Evolutionary conservation across 2,888 invertebrate species (phyloP).

Genomic region (Drosophila mimica): DNA sequence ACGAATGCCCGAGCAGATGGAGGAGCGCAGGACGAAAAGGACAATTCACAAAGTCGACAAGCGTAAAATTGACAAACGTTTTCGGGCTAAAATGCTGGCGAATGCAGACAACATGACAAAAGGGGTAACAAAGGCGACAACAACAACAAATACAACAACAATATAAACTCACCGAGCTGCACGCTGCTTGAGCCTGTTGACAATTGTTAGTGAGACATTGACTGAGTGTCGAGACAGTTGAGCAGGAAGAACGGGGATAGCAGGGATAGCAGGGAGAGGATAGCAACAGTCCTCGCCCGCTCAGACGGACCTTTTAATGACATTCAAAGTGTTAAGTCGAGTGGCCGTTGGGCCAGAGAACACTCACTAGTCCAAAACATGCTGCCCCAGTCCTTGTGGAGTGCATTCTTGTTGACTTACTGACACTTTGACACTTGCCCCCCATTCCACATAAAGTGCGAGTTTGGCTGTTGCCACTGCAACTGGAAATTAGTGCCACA

Average conservation of each 20-base stretch:
- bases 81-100: conserved; percentile 61
- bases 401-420: conserved; percentile 80
- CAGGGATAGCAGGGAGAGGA: neutral
- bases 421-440: conserved; percentile 68
- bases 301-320: conserved; percentile 68
- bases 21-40: conserved; percentile 52
- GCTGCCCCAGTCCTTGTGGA: conserved; percentile 49
- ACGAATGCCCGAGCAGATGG: conserved; percentile 28
- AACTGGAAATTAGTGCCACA: conserved; percentile 72
- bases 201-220: conserved; percentile 81
- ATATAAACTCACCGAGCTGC: conserved; percentile 56
- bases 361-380: conserved; percentile 29
- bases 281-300: neutral
- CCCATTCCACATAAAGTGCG: conserved; percentile 31
- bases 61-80: conserved; percentile 81
- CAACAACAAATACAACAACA: conserved; percentile 38
- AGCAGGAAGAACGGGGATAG: neutral
- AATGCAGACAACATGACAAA: conserved; percentile 39
- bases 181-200: conserved; percentile 80
- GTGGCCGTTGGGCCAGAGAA: conserved; percentile 48
- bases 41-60: conserved; percentile 75
- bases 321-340: conserved; percentile 79
- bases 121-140: conserved; percentile 48
- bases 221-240: conserved; percentile 66
- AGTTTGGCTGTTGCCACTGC: conserved; percentile 36